Percentiles rank a stretch among this genome's conserved stretches.
Conservation (phyloP, 2,888 invertebrate genomes). For the Parascotia fuliginaria region DNA sequence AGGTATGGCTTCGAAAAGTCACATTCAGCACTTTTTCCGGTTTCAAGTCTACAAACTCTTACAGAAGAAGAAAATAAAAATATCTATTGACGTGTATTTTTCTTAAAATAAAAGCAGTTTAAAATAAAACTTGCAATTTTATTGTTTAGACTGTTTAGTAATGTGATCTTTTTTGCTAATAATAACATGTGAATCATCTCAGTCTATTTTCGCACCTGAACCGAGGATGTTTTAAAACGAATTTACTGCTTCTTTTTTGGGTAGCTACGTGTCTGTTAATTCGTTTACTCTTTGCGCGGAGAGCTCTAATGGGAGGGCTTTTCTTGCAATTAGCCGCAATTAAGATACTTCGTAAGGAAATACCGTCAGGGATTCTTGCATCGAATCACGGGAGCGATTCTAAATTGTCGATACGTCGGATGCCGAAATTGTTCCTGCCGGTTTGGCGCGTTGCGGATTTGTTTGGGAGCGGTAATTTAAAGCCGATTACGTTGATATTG, state of each 20-base stretch:
- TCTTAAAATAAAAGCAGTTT: no score
- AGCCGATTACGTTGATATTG: constrained; percentile 45
- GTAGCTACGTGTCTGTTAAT: constrained; percentile 77
- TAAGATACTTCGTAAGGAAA: constrained; percentile 75
- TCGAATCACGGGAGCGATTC: constrained; percentile 45
- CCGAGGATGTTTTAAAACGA: constrained; percentile 74
- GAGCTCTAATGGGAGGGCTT: constrained; percentile 76
- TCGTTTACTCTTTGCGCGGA: constrained; percentile 79
- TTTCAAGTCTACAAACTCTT: no score
- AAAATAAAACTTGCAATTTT: constrained; percentile 42
- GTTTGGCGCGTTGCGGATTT: constrained; percentile 38
- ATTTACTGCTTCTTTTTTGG: constrained; percentile 73
- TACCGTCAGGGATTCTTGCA: constrained; percentile 51
- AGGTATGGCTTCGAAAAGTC: no score
- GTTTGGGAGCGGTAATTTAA: constrained; percentile 54
- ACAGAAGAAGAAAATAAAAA: no score
- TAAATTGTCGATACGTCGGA: constrained; percentile 49
- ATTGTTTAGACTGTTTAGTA: constrained; percentile 34
- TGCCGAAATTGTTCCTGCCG: constrained; percentile 36
- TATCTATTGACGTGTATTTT: no score
- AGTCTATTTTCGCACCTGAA: constrained; percentile 80
- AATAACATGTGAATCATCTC: no score
- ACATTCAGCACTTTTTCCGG: no score
- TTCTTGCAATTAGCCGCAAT: constrained; percentile 82
- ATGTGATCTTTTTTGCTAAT: constrained; percentile 45